phyloP scores from a whole-genome alignment of 1,140 invertebrate genomes.

The Brachionus calyciflorus region DNA sequence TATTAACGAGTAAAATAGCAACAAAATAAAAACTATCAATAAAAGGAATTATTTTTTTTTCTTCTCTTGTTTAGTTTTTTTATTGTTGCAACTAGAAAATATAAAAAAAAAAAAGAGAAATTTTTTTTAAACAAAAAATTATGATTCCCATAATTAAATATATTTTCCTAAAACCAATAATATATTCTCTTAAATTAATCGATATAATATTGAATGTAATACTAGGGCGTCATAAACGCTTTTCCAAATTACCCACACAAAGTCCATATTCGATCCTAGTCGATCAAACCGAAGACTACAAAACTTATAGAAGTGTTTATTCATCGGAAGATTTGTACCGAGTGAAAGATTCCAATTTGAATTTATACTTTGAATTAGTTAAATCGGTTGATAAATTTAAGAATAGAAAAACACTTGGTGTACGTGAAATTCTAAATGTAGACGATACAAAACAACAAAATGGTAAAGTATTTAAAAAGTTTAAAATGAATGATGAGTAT shows the following conservation, averaged over 20 bases:
- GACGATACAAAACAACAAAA: slow-evolving; percentile 89
- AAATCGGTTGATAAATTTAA: neutral
- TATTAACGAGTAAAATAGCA: no score
- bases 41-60: no score
- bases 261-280: neutral
- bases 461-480: slow-evolving; percentile 90
- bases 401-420: neutral
- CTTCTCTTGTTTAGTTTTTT: no score
- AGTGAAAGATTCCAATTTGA: neutral
- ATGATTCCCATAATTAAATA: slow-evolving; percentile 23
- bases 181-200: slow-evolving; percentile 17
- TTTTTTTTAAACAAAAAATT: no score
- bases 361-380: slow-evolving; percentile 3
- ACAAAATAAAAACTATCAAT: no score
- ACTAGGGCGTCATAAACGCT: neutral
- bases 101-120: no score
- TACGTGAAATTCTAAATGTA: slow-evolving; percentile 78
- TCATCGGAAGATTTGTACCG: neutral
- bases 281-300: neutral
- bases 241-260: neutral
- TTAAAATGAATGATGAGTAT: slow-evolving; percentile 71
- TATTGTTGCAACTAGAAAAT: no score
- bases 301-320: neutral
- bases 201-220: neutral
- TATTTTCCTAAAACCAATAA: slow-evolving; percentile 13